Conservation (phyloP, 2,888 invertebrate species). For the Chrysolina haemoptera region DNA sequence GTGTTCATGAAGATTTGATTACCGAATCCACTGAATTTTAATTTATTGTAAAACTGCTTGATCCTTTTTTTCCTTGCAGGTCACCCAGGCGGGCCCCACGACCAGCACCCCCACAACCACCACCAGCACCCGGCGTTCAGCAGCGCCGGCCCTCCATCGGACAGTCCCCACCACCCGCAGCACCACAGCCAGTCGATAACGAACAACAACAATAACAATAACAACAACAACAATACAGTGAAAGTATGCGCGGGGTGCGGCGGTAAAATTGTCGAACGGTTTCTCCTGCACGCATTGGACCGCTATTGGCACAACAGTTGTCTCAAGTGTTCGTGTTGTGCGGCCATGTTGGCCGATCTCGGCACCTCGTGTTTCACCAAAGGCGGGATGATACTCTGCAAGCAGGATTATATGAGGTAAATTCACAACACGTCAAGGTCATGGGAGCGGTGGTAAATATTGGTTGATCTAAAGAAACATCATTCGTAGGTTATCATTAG, state of each 20-base stretch:
- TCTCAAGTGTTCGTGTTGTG: slow-evolving; percentile 94
- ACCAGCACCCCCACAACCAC: slow-evolving; percentile 68
- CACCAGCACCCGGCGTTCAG: slow-evolving; percentile 70
- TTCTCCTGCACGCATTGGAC: slow-evolving; percentile 92
- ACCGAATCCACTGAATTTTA: too few species aligned
- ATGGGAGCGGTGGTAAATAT: background rate
- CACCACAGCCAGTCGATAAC: slow-evolving; percentile 75
- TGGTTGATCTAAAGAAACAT: background rate
- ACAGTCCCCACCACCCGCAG: slow-evolving; percentile 69
- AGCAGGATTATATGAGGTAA: slow-evolving; percentile 95
- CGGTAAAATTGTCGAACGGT: slow-evolving; percentile 92
- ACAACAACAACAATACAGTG: slow-evolving; percentile 74
- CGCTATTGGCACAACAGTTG: slow-evolving; percentile 97
- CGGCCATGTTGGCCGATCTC: slow-evolving; percentile 90
- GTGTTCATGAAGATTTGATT: too few species aligned
- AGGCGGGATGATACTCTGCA: slow-evolving; percentile 95
- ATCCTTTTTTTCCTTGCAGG: slow-evolving; percentile 55
- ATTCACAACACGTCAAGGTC: slow-evolving; percentile 61
- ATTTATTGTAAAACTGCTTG: background rate
- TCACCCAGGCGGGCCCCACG: slow-evolving; percentile 67
- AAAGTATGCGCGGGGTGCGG: slow-evolving; percentile 94
- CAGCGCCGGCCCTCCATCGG: slow-evolving; percentile 69
- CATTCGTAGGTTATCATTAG: background rate
- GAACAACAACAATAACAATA: slow-evolving; percentile 69
- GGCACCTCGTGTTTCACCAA: slow-evolving; percentile 94